These are phyloP conservation scores for Zosterops hypoxanthus DNA, from an alignment of 2,113 vertebrate genomes.

Conservation along the genomic window DNA sequence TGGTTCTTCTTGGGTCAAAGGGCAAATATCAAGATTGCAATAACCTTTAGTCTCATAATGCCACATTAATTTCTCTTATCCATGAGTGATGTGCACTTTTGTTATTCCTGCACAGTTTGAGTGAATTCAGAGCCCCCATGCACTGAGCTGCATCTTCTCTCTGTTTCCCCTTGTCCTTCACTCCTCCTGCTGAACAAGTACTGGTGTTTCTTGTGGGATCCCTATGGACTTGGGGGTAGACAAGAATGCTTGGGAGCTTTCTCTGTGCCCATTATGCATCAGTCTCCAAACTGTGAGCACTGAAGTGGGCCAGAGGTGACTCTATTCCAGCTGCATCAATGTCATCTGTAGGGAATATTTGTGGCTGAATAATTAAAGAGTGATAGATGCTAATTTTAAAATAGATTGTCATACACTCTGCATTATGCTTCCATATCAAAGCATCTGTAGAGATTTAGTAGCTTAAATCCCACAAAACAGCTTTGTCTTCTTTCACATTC, in stretches of 20 bases:
- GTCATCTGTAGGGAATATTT: not conserved
- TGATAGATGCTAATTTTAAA: slow-evolving; percentile 5
- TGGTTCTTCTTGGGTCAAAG: not conserved
- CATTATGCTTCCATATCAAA: not conserved
- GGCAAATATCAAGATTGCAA: not conserved
- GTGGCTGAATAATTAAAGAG: slow-evolving; percentile 32
- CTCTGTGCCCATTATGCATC: not conserved
- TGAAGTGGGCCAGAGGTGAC: not conserved
- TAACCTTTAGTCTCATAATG: not conserved
- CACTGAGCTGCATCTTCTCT: not conserved
- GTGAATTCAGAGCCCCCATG: not conserved
- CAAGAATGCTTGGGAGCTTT: not conserved
- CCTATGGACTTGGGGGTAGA: not conserved
- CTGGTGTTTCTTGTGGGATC: not conserved
- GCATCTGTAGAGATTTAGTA: not conserved
- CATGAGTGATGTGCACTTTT: not conserved
- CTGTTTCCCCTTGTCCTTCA: not conserved
- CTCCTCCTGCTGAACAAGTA: not conserved
- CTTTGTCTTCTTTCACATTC: not conserved
- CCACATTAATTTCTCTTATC: not conserved
- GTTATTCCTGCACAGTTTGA: not conserved
- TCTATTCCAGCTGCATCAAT: not conserved
- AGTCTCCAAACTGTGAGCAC: not conserved
- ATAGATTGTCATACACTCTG: not conserved
- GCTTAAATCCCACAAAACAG: not conserved